Percentiles rank a stretch among this genome's conserved stretches.
These are phyloP conservation scores for Salarias fasciatus DNA, from an alignment of 2,797 vertebrate species.

Conservation along the genomic window DNA sequence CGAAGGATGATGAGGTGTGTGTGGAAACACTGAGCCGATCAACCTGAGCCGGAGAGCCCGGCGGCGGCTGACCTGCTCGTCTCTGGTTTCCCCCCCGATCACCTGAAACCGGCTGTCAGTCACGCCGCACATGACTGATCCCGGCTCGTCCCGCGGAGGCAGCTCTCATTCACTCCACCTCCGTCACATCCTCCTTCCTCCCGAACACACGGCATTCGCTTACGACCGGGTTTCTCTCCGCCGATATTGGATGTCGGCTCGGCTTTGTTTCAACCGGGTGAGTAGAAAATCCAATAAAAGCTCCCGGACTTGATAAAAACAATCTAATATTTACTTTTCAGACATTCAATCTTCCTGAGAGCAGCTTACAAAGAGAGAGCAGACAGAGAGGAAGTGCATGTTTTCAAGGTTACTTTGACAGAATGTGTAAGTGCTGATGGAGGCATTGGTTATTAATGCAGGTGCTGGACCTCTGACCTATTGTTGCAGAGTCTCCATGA, in stretches of 20 bases:
- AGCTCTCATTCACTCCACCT: slow-evolving; percentile 49
- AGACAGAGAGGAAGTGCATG: slow-evolving; percentile 2
- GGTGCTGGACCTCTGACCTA: slow-evolving; percentile 36
- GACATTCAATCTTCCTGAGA: slow-evolving; percentile 3
- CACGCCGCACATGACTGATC: slow-evolving; percentile 39
- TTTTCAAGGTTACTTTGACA: slow-evolving; percentile 27
- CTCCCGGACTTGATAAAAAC: not conserved
- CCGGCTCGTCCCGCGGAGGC: slow-evolving; percentile 21
- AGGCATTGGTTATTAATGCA: slow-evolving; percentile 22
- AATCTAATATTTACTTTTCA: slow-evolving; percentile 29
- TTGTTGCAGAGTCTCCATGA: slow-evolving; percentile 4
- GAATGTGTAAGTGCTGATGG: slow-evolving; percentile 18
- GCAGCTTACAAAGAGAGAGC: too few species aligned
- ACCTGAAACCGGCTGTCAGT: slow-evolving; percentile 71
- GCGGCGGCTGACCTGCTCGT: slow-evolving; percentile 61
- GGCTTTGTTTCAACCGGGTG: not conserved
- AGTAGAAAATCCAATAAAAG: slow-evolving; percentile 14
- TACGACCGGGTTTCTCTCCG: slow-evolving; percentile 40
- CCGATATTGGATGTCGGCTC: slow-evolving; percentile 8
- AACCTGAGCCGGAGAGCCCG: slow-evolving; percentile 62
- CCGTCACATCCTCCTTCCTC: slow-evolving; percentile 57
- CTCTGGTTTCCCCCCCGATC: slow-evolving; percentile 71
- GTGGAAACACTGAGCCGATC: slow-evolving; percentile 76
- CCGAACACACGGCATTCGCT: slow-evolving; percentile 63
- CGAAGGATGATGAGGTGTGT: slow-evolving; percentile 58